Conservation (phyloP, 2,888 invertebrate genomes). For the Suillia variegata region DNA sequence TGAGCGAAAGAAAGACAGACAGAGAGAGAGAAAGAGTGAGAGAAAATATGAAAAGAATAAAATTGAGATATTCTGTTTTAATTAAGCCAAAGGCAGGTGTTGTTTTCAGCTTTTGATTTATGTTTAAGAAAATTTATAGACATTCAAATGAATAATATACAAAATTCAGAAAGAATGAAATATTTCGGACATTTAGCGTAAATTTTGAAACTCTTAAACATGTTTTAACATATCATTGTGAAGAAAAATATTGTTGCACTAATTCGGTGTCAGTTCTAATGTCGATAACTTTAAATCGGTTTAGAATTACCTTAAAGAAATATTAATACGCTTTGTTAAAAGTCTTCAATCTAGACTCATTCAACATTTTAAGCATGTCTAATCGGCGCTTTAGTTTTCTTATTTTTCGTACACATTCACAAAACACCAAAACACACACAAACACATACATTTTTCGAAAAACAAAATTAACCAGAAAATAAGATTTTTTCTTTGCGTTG, state of each 20-base stretch:
- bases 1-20: slow-evolving; percentile 22
- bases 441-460: neutral
- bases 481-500: slow-evolving; percentile 10
- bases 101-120: slow-evolving; percentile 32
- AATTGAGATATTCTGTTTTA: slow-evolving; percentile 28
- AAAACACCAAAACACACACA: neutral
- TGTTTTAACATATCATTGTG: too few relatives aligned
- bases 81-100: slow-evolving; percentile 56
- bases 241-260: too few relatives aligned
- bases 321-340: slow-evolving; percentile 8
- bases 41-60: slow-evolving; percentile 13
- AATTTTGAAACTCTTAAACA: too few relatives aligned
- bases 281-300: neutral
- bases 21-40: slow-evolving; percentile 40
- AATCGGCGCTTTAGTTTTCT: slow-evolving; percentile 22
- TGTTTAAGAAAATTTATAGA: neutral
- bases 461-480: slow-evolving; percentile 3
- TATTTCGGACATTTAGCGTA: too few relatives aligned
- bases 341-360: neutral
- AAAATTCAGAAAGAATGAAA: too few relatives aligned
- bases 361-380: slow-evolving; percentile 13
- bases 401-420: slow-evolving; percentile 18
- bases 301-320: too few relatives aligned
- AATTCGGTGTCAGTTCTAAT: neutral
- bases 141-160: too few relatives aligned